These are phyloP conservation scores for Chondrosia reniformis DNA, from an alignment of 37 sponge, comb jelly and placozoan species.

Conservation along the genomic window DNA sequence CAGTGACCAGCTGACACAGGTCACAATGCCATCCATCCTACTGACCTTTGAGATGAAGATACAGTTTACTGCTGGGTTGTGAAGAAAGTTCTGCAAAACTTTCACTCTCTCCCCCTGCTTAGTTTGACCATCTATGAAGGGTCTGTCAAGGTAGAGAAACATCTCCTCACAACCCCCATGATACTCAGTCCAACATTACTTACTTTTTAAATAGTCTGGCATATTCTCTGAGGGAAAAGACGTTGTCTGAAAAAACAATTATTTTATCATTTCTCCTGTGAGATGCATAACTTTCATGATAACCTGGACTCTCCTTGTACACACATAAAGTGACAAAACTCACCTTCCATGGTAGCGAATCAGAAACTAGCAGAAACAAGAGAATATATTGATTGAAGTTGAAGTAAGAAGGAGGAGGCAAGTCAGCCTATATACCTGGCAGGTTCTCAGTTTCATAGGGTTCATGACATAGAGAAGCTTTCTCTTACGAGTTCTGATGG, in stretches of 20 bases:
- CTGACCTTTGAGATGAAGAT: slow-evolving; percentile 95
- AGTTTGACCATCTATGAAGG: slow-evolving; percentile 94
- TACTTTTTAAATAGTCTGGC: slow-evolving; percentile 73
- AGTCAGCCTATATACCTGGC: slow-evolving; percentile 63
- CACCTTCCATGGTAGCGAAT: slow-evolving; percentile 91
- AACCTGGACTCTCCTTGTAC: neutral
- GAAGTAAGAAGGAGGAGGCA: neutral
- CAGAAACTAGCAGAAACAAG: slow-evolving; percentile 66
- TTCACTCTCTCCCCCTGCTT: slow-evolving; percentile 82
- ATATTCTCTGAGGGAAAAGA: slow-evolving; percentile 86
- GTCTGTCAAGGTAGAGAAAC: slow-evolving; percentile 32
- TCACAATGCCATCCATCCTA: neutral
- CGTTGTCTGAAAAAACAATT: slow-evolving; percentile 97
- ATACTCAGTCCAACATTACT: neutral
- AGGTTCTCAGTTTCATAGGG: slow-evolving; percentile 94
- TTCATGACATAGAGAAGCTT: slow-evolving; percentile 99
- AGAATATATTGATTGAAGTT: neutral
- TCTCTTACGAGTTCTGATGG: slow-evolving; percentile 74
- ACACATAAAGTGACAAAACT: neutral
- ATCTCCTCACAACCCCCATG: neutral
- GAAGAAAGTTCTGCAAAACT: slow-evolving; percentile 88
- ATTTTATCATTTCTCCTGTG: slow-evolving; percentile 87
- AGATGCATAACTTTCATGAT: neutral
- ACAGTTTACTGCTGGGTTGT: slow-evolving; percentile 81
- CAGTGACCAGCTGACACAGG: neutral